phyloP scores from a whole-genome alignment of 2,113 vertebrate genomes.

The Tangachromis dhanisi region DNA sequence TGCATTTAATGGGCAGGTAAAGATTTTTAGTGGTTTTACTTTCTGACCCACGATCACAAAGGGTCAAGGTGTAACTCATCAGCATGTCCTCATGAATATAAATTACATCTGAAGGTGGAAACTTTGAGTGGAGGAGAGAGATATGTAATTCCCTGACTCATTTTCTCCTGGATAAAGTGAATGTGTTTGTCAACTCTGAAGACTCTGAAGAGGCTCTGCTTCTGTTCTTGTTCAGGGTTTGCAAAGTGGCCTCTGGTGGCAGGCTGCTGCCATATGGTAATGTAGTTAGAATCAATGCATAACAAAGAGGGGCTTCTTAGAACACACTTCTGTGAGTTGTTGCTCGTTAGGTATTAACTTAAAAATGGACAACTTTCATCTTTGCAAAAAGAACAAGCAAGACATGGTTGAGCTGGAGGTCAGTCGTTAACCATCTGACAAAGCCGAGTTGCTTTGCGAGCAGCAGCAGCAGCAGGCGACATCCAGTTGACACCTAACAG shows the following conservation, averaged over 20 bases:
- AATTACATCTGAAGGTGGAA: conserved; percentile 12
- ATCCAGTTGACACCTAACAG: background rate
- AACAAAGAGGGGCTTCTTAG: background rate
- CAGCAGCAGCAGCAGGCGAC: background rate
- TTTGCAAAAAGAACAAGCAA: background rate
- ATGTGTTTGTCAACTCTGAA: background rate
- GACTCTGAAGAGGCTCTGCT: background rate
- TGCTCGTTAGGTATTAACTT: background rate
- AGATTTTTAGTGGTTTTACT: background rate
- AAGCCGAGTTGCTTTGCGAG: background rate
- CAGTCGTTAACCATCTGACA: background rate
- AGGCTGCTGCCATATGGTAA: background rate
- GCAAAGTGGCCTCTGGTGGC: background rate
- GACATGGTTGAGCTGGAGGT: background rate
- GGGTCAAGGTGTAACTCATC: background rate
- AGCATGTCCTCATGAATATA: conserved; percentile 32
- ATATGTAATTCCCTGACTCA: background rate
- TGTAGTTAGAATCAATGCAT: background rate
- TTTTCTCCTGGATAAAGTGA: background rate
- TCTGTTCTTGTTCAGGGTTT: background rate
- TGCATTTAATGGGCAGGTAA: background rate
- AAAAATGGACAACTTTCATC: background rate
- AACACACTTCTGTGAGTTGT: background rate
- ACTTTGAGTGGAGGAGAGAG: background rate
- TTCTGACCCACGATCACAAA: background rate